Conservation (phyloP, 2,888 invertebrate species). For the Drosophila lacicola region DNA sequence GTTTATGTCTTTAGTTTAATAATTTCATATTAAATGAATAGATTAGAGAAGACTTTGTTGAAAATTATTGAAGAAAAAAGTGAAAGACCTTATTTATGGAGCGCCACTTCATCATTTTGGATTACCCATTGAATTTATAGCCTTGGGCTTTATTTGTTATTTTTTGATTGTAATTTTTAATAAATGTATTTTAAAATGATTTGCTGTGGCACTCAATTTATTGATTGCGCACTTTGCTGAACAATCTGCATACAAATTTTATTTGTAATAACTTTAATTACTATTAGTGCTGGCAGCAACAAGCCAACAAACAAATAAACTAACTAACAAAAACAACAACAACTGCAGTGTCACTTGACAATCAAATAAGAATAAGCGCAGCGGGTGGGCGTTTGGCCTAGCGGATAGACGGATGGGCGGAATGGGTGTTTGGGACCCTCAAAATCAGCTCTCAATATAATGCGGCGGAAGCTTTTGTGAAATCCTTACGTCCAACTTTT, state of each 20-base stretch:
- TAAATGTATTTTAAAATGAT: not conserved
- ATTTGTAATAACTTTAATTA: conserved; percentile 73
- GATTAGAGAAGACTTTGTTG: not conserved
- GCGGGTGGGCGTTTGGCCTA: not conserved
- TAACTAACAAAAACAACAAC: conserved; percentile 19
- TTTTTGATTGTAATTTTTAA: conserved; percentile 1
- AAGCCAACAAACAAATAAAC: conserved; percentile 15
- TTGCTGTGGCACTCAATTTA: conserved; percentile 20
- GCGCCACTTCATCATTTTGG: conserved; percentile 13
- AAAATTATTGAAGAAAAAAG: not conserved
- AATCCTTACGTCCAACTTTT: conserved; percentile 80
- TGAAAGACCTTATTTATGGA: not conserved
- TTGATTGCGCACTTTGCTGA: conserved; percentile 37
- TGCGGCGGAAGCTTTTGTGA: conserved; percentile 79
- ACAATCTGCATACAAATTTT: conserved; percentile 52
- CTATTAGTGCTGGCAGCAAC: conserved; percentile 55
- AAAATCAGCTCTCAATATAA: conserved; percentile 80
- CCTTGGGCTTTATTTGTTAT: conserved; percentile 1
- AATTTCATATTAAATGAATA: no score
- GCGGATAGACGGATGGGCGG: not conserved
- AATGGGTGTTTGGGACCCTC: conserved; percentile 45
- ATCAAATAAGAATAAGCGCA: conserved; percentile 62
- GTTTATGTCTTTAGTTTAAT: no score
- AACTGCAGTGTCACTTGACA: conserved; percentile 71
- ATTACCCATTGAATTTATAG: conserved; percentile 14